Base-by-base conservation (phyloP, 2,888 invertebrate species). In the Tanytarsus gracilentus region DNA sequence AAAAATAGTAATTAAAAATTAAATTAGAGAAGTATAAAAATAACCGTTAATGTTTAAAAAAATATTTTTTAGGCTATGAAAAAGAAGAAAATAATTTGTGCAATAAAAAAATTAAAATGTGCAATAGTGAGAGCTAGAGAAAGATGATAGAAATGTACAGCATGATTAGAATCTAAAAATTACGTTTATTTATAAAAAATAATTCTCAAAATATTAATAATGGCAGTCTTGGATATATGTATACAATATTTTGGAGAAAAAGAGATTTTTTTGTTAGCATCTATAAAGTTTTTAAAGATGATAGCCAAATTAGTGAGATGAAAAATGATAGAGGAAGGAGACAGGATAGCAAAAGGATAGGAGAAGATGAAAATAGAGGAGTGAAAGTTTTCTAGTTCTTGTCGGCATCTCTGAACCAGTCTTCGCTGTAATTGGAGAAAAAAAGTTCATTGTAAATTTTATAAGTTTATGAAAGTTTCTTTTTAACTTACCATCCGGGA, bases 371-470 rank as follows among this genome's bases (percentile, higher is more conserved):
- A 48, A 23, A 11, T 27, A 49, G 26, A 44, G 30, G 25, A 59
- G 25, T 16, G 49, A 26, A 61, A 14, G 14, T 36, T 16, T 60
- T 65, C 62, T 73, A 76, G 62, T 79, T 76, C 49, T 84, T 83
- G 61, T 88, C 88, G n/a, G 76, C 66, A 64, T 89, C 88, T 75
- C 89, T 89, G 80, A 88, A 91, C 90, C 90, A 91, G 70, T 91
- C 88, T 81, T 90, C 89, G 69, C 87, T 82, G 75, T 55, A 74
- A 77, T 71, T 64, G 69, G 66, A 63, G 63, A 63, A 65, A 65
- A 26, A 62, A 63, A 62, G 58, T 48, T 61, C 27, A 62, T 51
- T 61, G 26, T 60, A 14, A 39, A 21, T n/a, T 49, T 59, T 53
- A 9, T 16, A 7, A 61, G 55, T 44, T 51, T 58, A 61, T 29